These are phyloP conservation scores for Crypturellus undulatus DNA, from an alignment of 2,113 vertebrate species.

Conservation along the genomic window DNA sequence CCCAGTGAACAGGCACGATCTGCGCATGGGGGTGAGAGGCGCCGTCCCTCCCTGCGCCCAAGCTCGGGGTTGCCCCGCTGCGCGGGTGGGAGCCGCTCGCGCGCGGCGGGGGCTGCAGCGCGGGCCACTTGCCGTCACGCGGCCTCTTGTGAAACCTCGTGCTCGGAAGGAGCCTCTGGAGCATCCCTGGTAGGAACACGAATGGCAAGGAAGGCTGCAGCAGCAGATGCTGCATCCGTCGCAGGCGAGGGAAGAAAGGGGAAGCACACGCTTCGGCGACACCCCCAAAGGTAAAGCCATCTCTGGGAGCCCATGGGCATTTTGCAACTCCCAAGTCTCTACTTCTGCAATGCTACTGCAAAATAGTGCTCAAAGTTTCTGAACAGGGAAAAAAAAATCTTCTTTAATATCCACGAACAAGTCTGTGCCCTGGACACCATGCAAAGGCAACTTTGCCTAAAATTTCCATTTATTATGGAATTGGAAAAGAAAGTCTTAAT, in stretches of 20 bases:
- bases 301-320: background rate
- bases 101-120: conserved; percentile 28
- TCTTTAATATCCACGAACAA: background rate
- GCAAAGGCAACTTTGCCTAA: background rate
- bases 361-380: conserved; percentile 22
- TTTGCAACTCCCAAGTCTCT: background rate
- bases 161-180: conserved; percentile 44
- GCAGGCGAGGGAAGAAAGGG: background rate
- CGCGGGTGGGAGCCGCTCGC: conserved; percentile 55
- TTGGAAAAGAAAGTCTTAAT: background rate
- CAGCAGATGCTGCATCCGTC: background rate
- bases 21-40: conserved; percentile 57
- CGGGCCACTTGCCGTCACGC: conserved; percentile 65
- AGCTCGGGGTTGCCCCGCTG: conserved; percentile 46
- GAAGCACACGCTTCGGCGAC: background rate
- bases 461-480: background rate
- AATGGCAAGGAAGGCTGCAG: conserved; percentile 32
- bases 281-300: conserved; percentile 5
- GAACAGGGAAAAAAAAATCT: background rate
- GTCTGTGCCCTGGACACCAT: background rate
- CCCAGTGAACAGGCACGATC: conserved; percentile 62
- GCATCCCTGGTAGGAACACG: conserved; percentile 9
- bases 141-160: conserved; percentile 54
- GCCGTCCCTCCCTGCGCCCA: background rate
- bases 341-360: background rate